Conservation (phyloP, 2,113 vertebrate genomes). For the Butorides virescens region DNA sequence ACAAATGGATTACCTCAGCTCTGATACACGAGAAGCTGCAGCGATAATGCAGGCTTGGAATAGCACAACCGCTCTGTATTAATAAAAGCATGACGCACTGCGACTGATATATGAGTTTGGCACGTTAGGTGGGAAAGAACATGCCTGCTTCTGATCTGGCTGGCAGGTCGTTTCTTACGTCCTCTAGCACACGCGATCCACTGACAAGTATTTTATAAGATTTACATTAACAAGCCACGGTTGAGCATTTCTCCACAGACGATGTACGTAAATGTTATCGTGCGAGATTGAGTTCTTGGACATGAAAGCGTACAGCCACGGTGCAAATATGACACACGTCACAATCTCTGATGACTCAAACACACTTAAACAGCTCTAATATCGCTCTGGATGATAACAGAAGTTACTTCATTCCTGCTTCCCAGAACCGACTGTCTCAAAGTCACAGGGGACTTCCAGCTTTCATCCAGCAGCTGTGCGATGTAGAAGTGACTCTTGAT, state of each 20-base stretch:
- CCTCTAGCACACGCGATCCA: not conserved
- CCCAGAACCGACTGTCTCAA: not conserved
- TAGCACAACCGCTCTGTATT: not conserved
- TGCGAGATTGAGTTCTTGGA: not conserved
- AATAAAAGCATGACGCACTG: not conserved
- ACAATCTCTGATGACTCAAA: not conserved
- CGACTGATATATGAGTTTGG: not conserved
- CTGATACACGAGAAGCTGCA: not conserved
- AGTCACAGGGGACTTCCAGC: not conserved
- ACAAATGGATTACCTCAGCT: not conserved
- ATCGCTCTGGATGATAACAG: not conserved
- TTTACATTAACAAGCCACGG: not conserved
- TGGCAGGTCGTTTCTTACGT: not conserved
- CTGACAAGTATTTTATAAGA: not conserved
- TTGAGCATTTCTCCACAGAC: not conserved
- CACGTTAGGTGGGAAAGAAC: not conserved
- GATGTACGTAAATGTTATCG: not conserved
- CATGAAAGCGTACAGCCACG: fast-evolving
- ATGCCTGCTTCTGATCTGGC: not conserved
- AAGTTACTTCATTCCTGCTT: not conserved
- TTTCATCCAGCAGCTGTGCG: not conserved
- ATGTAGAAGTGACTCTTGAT: not conserved
- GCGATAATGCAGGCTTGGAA: not conserved
- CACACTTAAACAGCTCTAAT: not conserved
- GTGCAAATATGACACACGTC: not conserved